These are phyloP conservation scores for Drosophila insularis DNA, from an alignment of 1,140 invertebrate species.

Conservation along the genomic window DNA sequence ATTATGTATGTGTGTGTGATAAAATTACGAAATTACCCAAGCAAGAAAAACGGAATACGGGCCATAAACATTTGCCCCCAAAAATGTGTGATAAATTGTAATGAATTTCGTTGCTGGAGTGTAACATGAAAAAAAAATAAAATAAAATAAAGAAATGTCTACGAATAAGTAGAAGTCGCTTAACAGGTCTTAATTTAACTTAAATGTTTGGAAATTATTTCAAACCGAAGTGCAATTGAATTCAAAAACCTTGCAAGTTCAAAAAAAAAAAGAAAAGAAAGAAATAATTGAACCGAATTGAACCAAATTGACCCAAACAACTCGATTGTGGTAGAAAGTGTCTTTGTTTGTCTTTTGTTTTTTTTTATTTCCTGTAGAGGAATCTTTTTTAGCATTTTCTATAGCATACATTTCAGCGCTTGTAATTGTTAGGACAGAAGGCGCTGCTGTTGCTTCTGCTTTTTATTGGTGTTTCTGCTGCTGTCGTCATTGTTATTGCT, in stretches of 20 bases:
- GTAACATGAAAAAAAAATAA: neutral
- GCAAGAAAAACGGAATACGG: slow-evolving; percentile 8
- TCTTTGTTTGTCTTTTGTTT: neutral
- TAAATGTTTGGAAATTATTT: neutral
- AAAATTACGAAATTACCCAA: slow-evolving; percentile 21
- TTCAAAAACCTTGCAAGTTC: too few relatives aligned
- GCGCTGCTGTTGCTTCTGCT: neutral
- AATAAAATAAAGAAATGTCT: neutral
- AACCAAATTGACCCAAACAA: neutral
- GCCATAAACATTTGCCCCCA: slow-evolving; percentile 22
- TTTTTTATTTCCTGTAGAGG: too few relatives aligned
- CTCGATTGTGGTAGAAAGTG: neutral
- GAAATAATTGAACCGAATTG: neutral
- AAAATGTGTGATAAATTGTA: slow-evolving; percentile 15
- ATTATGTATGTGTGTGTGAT: slow-evolving; percentile 19
- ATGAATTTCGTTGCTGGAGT: slow-evolving; percentile 6
- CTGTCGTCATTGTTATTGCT: neutral
- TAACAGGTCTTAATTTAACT: neutral
- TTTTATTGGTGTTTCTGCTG: neutral
- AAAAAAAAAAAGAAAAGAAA: neutral
- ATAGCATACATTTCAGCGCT: neutral
- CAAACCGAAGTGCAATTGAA: too few relatives aligned
- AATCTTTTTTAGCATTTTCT: neutral
- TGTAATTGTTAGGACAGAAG: slow-evolving; percentile 7
- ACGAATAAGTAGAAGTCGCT: neutral